Conservation (phyloP, 2,888 invertebrate genomes). For the Tenthredo scrophulariae region DNA sequence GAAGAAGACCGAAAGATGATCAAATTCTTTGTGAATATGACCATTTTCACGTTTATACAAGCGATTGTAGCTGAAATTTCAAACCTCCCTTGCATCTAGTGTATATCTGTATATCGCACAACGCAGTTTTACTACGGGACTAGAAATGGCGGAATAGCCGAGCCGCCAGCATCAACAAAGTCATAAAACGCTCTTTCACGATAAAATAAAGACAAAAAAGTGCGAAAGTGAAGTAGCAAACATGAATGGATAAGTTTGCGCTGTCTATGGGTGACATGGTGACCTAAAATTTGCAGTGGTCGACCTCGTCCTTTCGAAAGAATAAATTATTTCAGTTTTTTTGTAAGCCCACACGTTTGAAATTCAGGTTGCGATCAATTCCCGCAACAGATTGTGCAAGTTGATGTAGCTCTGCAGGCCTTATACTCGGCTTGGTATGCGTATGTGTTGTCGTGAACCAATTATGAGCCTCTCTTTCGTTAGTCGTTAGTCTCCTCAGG, state of each 20-base stretch:
- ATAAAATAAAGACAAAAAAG: background rate
- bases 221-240: background rate
- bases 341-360: background rate
- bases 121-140: background rate
- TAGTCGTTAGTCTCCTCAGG: background rate
- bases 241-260: background rate
- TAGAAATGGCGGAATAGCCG: background rate
- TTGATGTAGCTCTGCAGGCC: background rate
- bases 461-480: background rate
- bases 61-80: background rate
- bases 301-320: constrained; percentile 23
- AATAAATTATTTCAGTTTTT: constrained; percentile 1
- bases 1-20: no score
- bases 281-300: constrained; percentile 24
- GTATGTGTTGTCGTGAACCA: background rate
- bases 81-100: background rate
- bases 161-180: background rate
- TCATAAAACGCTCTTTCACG: background rate
- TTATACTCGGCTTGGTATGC: background rate
- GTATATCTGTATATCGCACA: background rate
- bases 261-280: background rate
- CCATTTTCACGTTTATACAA: background rate
- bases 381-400: background rate
- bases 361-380: constrained; percentile 6
- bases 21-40: no score